Base-by-base conservation (phyloP, 2,888 invertebrate genomes). In the Leptinotarsa haldemani region DNA sequence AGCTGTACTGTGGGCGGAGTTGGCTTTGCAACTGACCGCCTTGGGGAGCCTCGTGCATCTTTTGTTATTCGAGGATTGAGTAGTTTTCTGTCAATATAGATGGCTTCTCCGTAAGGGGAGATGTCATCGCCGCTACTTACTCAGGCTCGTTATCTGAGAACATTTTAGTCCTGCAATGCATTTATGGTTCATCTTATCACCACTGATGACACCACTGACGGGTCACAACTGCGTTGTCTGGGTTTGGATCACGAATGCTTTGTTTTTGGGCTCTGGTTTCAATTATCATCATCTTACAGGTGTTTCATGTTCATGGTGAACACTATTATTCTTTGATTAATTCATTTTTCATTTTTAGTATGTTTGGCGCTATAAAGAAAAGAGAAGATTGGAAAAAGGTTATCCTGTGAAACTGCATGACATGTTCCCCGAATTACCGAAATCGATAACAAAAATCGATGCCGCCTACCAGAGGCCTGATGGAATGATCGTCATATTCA, bases 391-490 rank as follows among this genome's bases (percentile, higher is more conserved):
- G n/a, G 82, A 87, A 69, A 80, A 82, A 25, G 89, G 88, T 15
- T 91, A 90, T 83, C 92, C 92, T 0, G 87, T 88, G 4, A 86
- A 86, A 74, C 87, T 93, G 78, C 88, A 88, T 76, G 89, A 90
- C 77, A 88, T 93, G 83, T 93, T 94, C 86, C 87, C 87, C 20
- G 89, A 90, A 1, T 87, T 94, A 46, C 92, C 93, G 13, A 81
- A 87, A n/a, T 74, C 86, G 64, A 84, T 92, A 30, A 85, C 81
- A 73, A 87, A 86, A 79, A 89, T 95, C 70, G 93, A 93, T 84
- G 93, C 94, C 1, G 91, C 92, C 22, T 94, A 94, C 83, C 92
- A 95, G 86, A 89, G 91, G 75, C 87, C 87, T n/a, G 92, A 94
- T 82, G 91, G 92, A 47, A 90, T 91, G 81, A 91, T 95, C 65